Evolutionary conservation across 2,113 vertebrate genomes (phyloP).

Genomic region (Psettodes erumei): DNA sequence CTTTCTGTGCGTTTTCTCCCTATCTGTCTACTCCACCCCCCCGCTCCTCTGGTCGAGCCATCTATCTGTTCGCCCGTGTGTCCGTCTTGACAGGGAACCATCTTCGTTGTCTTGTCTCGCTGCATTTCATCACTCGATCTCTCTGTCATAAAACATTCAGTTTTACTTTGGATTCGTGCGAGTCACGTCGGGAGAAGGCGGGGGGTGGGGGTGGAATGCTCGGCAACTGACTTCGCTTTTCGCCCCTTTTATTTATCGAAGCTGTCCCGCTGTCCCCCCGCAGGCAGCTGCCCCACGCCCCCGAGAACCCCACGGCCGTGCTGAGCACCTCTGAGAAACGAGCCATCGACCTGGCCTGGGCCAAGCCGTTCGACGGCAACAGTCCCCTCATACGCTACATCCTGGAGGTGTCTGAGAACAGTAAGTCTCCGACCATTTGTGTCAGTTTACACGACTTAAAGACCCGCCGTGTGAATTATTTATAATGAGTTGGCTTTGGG

Average conservation of each 20-base stretch:
- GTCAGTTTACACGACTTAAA: neutral
- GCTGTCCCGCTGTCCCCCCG: conserved; percentile 35
- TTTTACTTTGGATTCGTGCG: conserved; percentile 11
- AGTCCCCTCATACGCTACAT: conserved; percentile 92
- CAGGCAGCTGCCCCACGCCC: conserved; percentile 94
- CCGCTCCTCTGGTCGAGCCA: conserved; percentile 35
- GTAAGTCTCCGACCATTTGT: conserved; percentile 81
- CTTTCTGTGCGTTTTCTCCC: conserved; percentile 37
- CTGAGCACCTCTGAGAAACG: conserved; percentile 88
- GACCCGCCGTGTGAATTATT: neutral
- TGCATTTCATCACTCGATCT: conserved; percentile 63
- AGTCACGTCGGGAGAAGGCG: neutral
- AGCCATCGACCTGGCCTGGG: conserved; percentile 95
- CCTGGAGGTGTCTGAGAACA: conserved; percentile 97
- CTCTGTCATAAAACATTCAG: conserved; percentile 40
- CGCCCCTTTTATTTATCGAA: conserved; percentile 54
- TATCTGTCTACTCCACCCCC: conserved; percentile 46
- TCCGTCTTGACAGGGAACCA: conserved; percentile 59
- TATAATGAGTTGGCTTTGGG: neutral
- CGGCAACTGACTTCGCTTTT: no score
- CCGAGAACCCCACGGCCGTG: conserved; percentile 87
- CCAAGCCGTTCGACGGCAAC: conserved; percentile 96
- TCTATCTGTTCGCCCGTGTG: conserved; percentile 61
- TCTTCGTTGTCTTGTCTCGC: conserved; percentile 54
- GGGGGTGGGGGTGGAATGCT: no score